A percentile compares a stretch with the other conserved stretches of the same genome.
Evolutionary conservation across 2,797 vertebrate genomes (phyloP).

Genomic region (Perodicticus potto): DNA sequence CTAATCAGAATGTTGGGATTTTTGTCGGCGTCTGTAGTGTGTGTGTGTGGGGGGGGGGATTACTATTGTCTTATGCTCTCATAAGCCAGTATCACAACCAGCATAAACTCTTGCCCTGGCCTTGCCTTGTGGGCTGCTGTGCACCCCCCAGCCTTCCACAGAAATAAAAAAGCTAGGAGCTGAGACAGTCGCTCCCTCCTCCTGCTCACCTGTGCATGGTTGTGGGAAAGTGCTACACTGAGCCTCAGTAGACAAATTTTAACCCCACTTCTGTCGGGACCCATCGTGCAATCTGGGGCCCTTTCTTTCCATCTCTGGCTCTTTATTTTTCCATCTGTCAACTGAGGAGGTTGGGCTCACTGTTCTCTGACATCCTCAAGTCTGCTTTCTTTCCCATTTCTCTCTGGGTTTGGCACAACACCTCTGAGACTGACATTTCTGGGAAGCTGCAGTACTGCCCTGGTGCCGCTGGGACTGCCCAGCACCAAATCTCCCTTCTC

Average conservation of each 20-base stretch:
- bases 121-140: not conserved
- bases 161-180: not conserved
- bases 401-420: not conserved
- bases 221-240: not conserved
- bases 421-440: not conserved
- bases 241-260: not conserved
- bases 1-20: not conserved
- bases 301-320: not conserved
- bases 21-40: not conserved
- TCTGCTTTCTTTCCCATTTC: not conserved
- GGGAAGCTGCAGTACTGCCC: not conserved
- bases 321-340: not conserved
- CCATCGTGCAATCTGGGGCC: not conserved
- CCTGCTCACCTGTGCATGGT: not conserved
- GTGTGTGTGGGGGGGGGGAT: not conserved
- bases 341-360: not conserved
- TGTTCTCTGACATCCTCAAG: not conserved
- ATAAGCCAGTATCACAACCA: not conserved
- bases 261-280: not conserved
- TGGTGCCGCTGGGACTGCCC: not conserved
- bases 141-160: not conserved
- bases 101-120: not conserved
- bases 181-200: rapidly evolving
- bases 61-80: not conserved
- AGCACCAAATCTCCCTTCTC: not conserved